Evolutionary conservation across 2,797 vertebrate species (phyloP).

Genomic region (Pseudochaenichthys georgianus): DNA sequence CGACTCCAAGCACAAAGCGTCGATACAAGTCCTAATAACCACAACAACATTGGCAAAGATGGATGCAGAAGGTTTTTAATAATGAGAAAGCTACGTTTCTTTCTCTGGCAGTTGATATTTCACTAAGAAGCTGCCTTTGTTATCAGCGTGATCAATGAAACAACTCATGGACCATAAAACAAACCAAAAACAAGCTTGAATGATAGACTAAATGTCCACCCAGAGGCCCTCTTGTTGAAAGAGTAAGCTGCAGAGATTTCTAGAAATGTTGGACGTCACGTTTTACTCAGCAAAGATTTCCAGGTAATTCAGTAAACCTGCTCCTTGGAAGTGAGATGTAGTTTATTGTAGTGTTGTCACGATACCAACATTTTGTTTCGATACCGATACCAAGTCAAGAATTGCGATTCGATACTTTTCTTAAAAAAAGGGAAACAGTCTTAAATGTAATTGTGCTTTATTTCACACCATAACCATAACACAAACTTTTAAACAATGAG

Average conservation of each 20-base stretch:
- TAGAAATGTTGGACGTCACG: neutral
- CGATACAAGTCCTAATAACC: slow-evolving; percentile 34
- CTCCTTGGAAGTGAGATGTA: neutral
- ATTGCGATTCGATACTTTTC: too few species aligned
- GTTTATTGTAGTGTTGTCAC: slow-evolving; percentile 13
- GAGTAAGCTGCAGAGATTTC: neutral
- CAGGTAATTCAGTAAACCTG: slow-evolving; percentile 26
- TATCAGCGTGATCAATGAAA: slow-evolving; percentile 59
- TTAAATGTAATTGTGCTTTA: too few species aligned
- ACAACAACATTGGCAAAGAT: slow-evolving; percentile 55
- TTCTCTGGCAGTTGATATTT: slow-evolving; percentile 62
- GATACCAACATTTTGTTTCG: too few species aligned
- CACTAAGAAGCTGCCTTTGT: slow-evolving; percentile 49
- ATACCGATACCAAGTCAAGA: too few species aligned
- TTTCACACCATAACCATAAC: too few species aligned
- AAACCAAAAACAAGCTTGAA: slow-evolving; percentile 41
- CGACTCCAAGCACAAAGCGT: slow-evolving; percentile 42
- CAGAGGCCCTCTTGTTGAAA: slow-evolving; percentile 7
- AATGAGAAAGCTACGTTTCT: slow-evolving; percentile 49
- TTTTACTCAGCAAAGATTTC: slow-evolving; percentile 26
- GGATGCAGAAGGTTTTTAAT: slow-evolving; percentile 54
- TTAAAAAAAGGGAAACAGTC: too few species aligned
- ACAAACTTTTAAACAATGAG: too few species aligned
- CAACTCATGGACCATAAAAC: slow-evolving; percentile 35
- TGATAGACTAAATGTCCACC: slow-evolving; percentile 15